Evolutionary conservation across 23 tunicate genomes (phyloP).

Genomic region (Trididemnum clinides): DNA sequence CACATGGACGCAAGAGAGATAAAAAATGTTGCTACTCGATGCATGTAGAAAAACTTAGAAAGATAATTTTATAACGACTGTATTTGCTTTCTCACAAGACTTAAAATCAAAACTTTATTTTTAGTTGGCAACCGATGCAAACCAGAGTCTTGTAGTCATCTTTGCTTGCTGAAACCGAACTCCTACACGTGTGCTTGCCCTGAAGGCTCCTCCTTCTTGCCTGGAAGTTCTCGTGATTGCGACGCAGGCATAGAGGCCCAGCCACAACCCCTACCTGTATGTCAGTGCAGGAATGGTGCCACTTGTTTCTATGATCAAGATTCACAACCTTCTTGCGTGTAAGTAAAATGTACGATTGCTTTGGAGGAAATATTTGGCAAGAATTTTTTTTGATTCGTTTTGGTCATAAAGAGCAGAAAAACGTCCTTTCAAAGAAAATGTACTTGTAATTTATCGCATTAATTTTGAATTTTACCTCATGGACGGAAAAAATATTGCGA

Average conservation of each 20-base stretch:
- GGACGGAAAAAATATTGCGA: too few relatives aligned
- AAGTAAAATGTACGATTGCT: too few relatives aligned
- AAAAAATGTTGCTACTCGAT: too few relatives aligned
- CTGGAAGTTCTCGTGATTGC: constrained; percentile 55
- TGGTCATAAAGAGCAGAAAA: too few relatives aligned
- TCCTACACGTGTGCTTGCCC: constrained; percentile 86
- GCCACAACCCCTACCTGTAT: constrained; percentile 47
- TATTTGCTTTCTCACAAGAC: too few relatives aligned
- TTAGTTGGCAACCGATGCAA: constrained; percentile 70
- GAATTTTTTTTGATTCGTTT: not conserved
- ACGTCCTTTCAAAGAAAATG: too few relatives aligned
- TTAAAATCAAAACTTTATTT: not conserved
- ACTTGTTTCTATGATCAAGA: constrained; percentile 49
- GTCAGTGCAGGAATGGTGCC: constrained; percentile 84
- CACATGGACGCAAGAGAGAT: too few relatives aligned
- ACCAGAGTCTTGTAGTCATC: constrained; percentile 61
- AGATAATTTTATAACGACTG: not conserved
- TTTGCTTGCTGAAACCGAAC: constrained; percentile 66
- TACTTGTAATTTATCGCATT: too few relatives aligned
- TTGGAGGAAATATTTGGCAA: too few relatives aligned
- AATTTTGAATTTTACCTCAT: too few relatives aligned
- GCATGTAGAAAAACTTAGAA: too few relatives aligned
- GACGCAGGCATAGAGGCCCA: constrained; percentile 51
- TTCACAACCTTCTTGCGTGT: constrained; percentile 52
- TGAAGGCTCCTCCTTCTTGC: constrained; percentile 66